Evolutionary conservation across 2,888 invertebrate genomes (phyloP).

Genomic region (Gari tellinella): DNA sequence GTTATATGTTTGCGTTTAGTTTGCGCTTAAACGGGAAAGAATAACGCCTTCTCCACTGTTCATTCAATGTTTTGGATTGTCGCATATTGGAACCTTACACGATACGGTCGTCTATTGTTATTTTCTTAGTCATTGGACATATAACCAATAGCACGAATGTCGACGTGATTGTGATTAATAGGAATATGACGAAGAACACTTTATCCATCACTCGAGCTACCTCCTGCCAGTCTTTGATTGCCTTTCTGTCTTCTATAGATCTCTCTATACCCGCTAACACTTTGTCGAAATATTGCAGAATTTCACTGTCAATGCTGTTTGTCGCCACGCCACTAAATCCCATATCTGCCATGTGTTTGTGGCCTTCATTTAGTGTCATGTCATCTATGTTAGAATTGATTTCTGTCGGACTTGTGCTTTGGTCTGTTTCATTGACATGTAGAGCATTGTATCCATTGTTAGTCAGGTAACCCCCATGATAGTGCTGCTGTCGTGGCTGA

Average conservation of each 20-base stretch:
- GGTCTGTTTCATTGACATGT: not conserved
- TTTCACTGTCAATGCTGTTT: slow-evolving; percentile 68
- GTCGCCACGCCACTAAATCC: not conserved
- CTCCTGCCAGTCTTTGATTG: slow-evolving; percentile 82
- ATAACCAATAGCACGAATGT: slow-evolving; percentile 85
- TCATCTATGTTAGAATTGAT: too few relatives aligned
- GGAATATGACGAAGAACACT: slow-evolving; percentile 86
- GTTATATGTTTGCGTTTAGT: too few relatives aligned
- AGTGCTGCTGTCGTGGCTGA: not conserved
- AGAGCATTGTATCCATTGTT: slow-evolving; percentile 1
- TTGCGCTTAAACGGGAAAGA: too few relatives aligned
- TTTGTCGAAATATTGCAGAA: slow-evolving; percentile 74
- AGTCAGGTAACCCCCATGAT: not conserved
- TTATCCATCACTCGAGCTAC: slow-evolving; percentile 86
- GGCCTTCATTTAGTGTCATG: too few relatives aligned
- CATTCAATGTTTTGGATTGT: too few relatives aligned
- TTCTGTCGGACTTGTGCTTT: not conserved
- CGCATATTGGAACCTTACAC: too few relatives aligned
- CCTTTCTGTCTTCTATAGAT: slow-evolving; percentile 65
- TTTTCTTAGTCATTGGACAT: slow-evolving; percentile 83
- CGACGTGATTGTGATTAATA: slow-evolving; percentile 84
- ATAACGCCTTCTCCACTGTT: too few relatives aligned
- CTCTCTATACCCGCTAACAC: slow-evolving; percentile 75
- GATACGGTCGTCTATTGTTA: slow-evolving; percentile 46
- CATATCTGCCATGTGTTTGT: too few relatives aligned